Evolutionary conservation across 2,797 vertebrate genomes (phyloP).

Genomic region (Numenius phaeopus): DNA sequence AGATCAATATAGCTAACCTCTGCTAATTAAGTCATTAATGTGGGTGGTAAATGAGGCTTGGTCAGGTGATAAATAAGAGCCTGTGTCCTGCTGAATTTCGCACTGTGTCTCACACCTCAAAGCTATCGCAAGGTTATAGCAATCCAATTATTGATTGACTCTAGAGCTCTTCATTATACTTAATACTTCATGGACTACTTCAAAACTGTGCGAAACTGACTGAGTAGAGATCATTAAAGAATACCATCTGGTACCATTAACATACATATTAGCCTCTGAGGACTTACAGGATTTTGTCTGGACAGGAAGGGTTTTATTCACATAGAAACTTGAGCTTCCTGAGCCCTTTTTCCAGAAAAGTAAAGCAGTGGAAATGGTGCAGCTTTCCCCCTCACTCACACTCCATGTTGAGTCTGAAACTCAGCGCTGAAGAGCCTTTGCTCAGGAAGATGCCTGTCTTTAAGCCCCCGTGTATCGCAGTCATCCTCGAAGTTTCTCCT

Average conservation of each 20-base stretch:
- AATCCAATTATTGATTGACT: not conserved
- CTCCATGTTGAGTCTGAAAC: not conserved
- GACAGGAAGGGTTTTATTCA: not conserved
- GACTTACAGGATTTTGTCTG: not conserved
- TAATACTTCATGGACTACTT: not conserved
- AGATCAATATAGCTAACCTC: not conserved
- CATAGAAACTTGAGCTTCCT: not conserved
- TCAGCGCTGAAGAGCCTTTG: not conserved
- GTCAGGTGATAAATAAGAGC: not conserved
- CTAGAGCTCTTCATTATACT: not conserved
- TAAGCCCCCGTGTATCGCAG: not conserved
- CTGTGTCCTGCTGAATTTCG: not conserved
- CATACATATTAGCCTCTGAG: not conserved
- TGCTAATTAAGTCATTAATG: not conserved
- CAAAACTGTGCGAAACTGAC: not conserved
- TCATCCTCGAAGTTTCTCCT: not conserved
- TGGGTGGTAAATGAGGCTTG: conserved; percentile 22
- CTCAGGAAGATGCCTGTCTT: not conserved
- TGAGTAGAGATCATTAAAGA: not conserved
- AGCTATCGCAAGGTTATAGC: not conserved
- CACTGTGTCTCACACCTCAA: not conserved
- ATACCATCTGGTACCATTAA: not conserved
- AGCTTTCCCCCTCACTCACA: not conserved
- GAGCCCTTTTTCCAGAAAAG: not conserved
- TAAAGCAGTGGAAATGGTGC: not conserved